A percentile compares a stretch with the other conserved stretches of the same genome.
Evolutionary conservation across 1,140 invertebrate genomes (phyloP).

Genomic region (Drosophila pandora): DNA sequence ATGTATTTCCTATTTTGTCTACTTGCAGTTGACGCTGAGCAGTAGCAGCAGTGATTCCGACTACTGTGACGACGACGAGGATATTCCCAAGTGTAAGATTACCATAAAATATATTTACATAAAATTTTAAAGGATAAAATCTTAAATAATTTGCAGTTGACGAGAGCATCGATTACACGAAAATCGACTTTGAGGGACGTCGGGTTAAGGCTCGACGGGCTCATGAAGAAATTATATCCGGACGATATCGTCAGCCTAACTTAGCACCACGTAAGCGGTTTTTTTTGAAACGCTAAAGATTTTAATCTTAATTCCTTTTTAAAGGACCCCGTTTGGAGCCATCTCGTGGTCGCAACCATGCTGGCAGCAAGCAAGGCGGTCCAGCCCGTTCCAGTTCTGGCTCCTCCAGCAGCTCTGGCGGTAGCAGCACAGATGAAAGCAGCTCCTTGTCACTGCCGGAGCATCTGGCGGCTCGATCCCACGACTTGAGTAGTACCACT

Average conservation of each 20-base stretch:
- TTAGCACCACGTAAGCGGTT: conserved; percentile 67
- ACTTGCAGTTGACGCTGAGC: conserved; percentile 70
- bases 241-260: conserved; percentile 81
- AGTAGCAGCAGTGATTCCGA: conserved; percentile 81
- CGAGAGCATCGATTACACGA: conserved; percentile 77
- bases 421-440: conserved; percentile 65
- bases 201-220: conserved; percentile 78
- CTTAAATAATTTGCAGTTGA: conserved; percentile 53
- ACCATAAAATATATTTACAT: not conserved
- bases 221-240: conserved; percentile 82
- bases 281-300: not conserved
- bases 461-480: conserved; percentile 48
- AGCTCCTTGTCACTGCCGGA: conserved; percentile 66
- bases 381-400: conserved; percentile 56
- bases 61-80: conserved; percentile 78
- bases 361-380: conserved; percentile 40
- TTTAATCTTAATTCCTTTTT: not conserved
- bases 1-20: conserved; percentile 3
- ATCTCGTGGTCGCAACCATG: conserved; percentile 39
- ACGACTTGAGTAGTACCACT: conserved; percentile 74
- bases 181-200: conserved; percentile 81
- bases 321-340: conserved; percentile 69
- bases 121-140: not conserved
- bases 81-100: conserved; percentile 73
- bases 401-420: conserved; percentile 57